Evolutionary conservation across 2,888 invertebrate genomes (phyloP), one percentile per base, ranked within the genome.

Genomic region (Perizoma flavofasciatum): DNA sequence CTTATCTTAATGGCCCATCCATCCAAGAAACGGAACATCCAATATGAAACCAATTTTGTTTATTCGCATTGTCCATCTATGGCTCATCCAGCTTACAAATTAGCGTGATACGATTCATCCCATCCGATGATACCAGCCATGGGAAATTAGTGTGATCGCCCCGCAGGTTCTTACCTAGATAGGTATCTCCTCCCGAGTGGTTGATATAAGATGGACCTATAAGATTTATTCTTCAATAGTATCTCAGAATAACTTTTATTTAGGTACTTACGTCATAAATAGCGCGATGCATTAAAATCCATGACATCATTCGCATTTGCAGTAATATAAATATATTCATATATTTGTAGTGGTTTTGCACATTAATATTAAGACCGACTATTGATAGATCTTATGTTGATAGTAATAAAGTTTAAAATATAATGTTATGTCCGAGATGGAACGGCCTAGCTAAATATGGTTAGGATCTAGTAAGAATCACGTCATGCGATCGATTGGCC

Each of bases 361-460:
- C 55, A 8, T 44, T 22, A 6, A 32, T 45, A 43, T 9, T 5
- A 8, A 46, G 7, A 8, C 37, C 35, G 5, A 33, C 22, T 43
- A 45, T 40, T 46, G 37, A 7, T 37, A 53, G 49, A 11, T 49
- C 59, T 54, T 67, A 60, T 33, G 1, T 0, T 5, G 0, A 44
- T 22, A 0, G 7, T 2, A 0, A 47, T 70, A 68, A 61, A 57
- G 67, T n/a, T 56, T 22, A 60, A 32, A 61, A 61, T 61, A 44
- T 52, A 55, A 47, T 57, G 35, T 6, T 32, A 33, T 7, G 1
- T 3, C 47, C 8, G 59, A 55, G 58, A 51, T 47, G 35, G 11
- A 55, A 45, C 41, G 39, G 49, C 50, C 59, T 72, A 68, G 59
- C 79, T 77, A 75, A 73, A 82, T 81, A 82, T 67, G 80, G 79